Percentiles rank a stretch among this genome's conserved stretches.
phyloP scores from a whole-genome alignment of 2,113 vertebrate genomes.

The Drymodes brunneopygia region DNA sequence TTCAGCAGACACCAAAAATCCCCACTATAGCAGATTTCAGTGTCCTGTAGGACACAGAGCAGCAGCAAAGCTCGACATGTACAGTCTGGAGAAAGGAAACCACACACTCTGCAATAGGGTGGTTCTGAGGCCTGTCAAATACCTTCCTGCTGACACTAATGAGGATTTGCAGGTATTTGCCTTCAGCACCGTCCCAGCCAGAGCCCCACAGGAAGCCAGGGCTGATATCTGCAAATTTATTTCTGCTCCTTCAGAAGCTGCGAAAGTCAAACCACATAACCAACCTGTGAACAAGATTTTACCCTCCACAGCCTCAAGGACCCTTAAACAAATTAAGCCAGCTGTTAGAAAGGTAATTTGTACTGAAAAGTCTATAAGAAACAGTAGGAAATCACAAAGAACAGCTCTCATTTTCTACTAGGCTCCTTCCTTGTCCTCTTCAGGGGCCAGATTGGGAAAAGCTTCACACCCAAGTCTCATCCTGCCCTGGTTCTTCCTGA shows the following conservation, averaged over 20 bases:
- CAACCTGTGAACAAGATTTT: not conserved
- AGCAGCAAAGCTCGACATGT: not conserved
- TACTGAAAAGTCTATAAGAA: not conserved
- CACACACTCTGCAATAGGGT: not conserved
- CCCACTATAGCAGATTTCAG: not conserved
- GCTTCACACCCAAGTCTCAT: rapidly evolving
- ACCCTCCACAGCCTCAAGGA: not conserved
- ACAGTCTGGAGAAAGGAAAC: not conserved
- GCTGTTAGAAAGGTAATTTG: not conserved
- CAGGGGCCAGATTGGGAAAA: not conserved
- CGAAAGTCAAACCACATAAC: not conserved
- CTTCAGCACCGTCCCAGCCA: not conserved
- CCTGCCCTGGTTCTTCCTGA: not conserved
- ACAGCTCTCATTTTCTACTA: not conserved
- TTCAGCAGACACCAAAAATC: not conserved
- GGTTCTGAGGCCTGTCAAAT: not conserved
- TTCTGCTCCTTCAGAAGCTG: not conserved
- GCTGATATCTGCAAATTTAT: not conserved
- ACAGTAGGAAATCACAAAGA: not conserved
- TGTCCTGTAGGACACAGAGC: not conserved
- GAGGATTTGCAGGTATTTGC: not conserved
- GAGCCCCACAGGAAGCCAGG: not conserved
- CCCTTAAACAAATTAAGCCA: not conserved
- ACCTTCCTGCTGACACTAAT: not conserved
- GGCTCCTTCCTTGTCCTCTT: not conserved